Conservation (phyloP, 2,797 vertebrate genomes). For the Tenualosa ilisha region DNA sequence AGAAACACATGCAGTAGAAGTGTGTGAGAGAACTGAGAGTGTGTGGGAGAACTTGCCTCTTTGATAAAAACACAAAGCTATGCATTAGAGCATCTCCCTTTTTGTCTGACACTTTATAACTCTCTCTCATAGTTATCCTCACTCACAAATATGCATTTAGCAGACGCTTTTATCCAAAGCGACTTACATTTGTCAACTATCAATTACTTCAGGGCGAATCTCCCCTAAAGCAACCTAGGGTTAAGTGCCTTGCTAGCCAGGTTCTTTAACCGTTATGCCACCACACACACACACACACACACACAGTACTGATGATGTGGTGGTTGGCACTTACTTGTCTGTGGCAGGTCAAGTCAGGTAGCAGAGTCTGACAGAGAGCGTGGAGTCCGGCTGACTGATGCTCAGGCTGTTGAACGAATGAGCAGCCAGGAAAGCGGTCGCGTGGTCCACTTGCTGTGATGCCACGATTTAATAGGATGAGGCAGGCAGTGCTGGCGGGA, state of each 20-base stretch:
- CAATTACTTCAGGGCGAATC: no score
- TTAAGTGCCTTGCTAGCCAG: no score
- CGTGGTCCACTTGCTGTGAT: not conserved
- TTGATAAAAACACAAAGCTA: not conserved
- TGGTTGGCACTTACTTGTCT: constrained; percentile 1
- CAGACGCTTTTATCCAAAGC: not conserved
- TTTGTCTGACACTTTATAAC: not conserved
- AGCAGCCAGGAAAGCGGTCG: not conserved
- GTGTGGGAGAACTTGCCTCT: not conserved
- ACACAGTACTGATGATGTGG: not conserved
- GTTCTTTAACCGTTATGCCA: no score
- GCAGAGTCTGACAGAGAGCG: not conserved
- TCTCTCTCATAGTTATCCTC: not conserved
- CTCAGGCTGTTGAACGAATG: not conserved
- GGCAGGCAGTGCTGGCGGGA: not conserved
- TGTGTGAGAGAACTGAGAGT: not conserved
- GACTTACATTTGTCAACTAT: no score
- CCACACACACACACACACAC: not conserved
- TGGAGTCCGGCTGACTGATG: not conserved
- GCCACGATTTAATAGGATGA: not conserved
- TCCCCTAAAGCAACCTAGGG: no score
- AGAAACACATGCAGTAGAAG: not conserved
- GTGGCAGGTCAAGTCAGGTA: not conserved
- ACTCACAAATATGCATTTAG: no score
- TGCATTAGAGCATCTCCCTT: not conserved